Base-by-base conservation (phyloP, 2,888 invertebrate species). In the Drosophila heteroneura region DNA sequence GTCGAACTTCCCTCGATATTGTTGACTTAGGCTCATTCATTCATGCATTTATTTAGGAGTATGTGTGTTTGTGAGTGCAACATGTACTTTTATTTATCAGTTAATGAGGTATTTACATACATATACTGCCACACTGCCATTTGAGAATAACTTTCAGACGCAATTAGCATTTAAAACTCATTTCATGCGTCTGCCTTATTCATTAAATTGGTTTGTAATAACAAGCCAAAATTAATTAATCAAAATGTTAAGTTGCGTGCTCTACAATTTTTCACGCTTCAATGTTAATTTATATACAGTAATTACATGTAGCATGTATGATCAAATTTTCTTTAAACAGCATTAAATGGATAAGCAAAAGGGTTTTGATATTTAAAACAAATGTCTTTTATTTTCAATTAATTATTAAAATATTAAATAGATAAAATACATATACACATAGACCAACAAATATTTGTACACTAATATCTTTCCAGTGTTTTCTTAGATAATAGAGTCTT, bases 91-190 rank as follows among this genome's bases (percentile, higher is more conserved):
- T 66, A 30, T 63, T 63, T 37, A 49, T 44, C 41, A 54, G 52
- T 52, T 71, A 80, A 68, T 78, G 47, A 61, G 60, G 57, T 59
- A 56, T 70, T 59, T 28, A 56, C 6, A 56, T 6, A 56, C 19
- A 26, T 53, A 53, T 62, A 56, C 76, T 53, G 53, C 53, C 51
- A 63, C 71, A 70, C 51, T 63, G 68, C 61, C 65, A 81, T 76
- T 52, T 63, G 47, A 76, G 79, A 79, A 76, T 84, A 76, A 87
- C 81, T 73, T 74, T 67, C 70, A 74, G 76, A 74, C 87, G 84
- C 85, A 85, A 86, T 89, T 89, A 86, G 65, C 70, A 84, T 89
- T 76, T 86, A 74, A 79, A 74, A 89, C 81, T 74, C 70, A 76
- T 70, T 69, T 57, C 54, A 62, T 54, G 30, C 26, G 37, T 6